Evolutionary conservation across 1,140 invertebrate genomes (phyloP).

Genomic region (Solenopsis fugax): DNA sequence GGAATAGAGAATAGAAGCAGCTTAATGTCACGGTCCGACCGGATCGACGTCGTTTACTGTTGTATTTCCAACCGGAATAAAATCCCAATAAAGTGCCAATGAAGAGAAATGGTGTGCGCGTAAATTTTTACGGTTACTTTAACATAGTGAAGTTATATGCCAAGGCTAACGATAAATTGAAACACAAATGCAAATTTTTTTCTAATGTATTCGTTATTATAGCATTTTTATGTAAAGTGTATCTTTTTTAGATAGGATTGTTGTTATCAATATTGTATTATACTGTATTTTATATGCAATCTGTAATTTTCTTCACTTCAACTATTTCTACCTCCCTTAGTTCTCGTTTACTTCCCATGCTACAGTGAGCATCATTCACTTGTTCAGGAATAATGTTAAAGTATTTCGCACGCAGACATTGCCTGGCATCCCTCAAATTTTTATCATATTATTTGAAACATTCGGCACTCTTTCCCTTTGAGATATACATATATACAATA

Average conservation of each 20-base stretch:
- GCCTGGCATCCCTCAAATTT: background rate
- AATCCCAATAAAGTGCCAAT: constrained; percentile 47
- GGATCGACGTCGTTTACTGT: constrained; percentile 53
- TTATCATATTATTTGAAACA: background rate
- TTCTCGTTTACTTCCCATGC: background rate
- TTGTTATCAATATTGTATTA: constrained; percentile 1
- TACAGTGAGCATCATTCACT: background rate
- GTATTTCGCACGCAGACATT: constrained; percentile 8
- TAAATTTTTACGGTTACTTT: constrained; percentile 43
- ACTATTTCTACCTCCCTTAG: background rate
- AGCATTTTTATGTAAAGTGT: background rate
- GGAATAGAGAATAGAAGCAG: constrained; percentile 44
- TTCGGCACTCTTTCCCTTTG: background rate
- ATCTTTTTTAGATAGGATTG: background rate
- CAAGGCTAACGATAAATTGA: background rate
- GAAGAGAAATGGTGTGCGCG: constrained; percentile 13
- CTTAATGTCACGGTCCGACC: constrained; percentile 54
- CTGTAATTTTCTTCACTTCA: background rate
- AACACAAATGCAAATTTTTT: background rate
- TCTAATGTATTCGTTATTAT: background rate
- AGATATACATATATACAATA: background rate
- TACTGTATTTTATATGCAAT: background rate
- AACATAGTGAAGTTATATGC: constrained; percentile 2
- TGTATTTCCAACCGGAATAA: constrained; percentile 52
- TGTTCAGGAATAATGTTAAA: constrained; percentile 18